These are phyloP conservation scores for Ephydatia muelleri DNA, from an alignment of 37 sponge, comb jelly and placozoan species.

Conservation along the genomic window DNA sequence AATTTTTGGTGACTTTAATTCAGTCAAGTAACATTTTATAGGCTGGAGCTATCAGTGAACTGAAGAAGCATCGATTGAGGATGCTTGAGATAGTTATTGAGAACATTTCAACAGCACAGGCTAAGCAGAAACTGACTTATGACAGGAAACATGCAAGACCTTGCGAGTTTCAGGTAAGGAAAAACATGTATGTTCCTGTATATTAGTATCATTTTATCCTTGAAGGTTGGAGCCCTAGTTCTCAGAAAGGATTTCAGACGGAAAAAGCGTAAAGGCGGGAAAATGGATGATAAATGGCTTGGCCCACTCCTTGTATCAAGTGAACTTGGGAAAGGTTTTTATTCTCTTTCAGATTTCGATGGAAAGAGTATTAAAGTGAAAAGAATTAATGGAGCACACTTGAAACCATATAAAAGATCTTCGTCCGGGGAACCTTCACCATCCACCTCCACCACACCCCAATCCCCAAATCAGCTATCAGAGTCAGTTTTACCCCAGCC, in stretches of 20 bases:
- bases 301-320: neutral
- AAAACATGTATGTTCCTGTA: neutral
- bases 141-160: constrained; percentile 27
- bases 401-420: neutral
- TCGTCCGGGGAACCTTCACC: neutral
- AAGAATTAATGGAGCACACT: constrained; percentile 24
- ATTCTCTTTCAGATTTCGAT: neutral
- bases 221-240: constrained; percentile 3
- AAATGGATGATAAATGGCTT: constrained; percentile 25
- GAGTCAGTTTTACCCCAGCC: neutral
- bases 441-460: neutral
- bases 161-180: constrained; percentile 6
- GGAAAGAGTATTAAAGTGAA: no score
- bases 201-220: neutral
- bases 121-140: constrained; percentile 38
- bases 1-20: neutral
- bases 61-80: neutral
- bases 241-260: constrained; percentile 13
- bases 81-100: constrained; percentile 5
- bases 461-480: neutral
- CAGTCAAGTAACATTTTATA: neutral
- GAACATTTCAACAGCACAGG: constrained; percentile 32
- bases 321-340: constrained; percentile 26
- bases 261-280: constrained; percentile 20
- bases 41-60: neutral